These are phyloP conservation scores for Cancer borealis DNA, from an alignment of 2,888 invertebrate species.

Conservation along the genomic window DNA sequence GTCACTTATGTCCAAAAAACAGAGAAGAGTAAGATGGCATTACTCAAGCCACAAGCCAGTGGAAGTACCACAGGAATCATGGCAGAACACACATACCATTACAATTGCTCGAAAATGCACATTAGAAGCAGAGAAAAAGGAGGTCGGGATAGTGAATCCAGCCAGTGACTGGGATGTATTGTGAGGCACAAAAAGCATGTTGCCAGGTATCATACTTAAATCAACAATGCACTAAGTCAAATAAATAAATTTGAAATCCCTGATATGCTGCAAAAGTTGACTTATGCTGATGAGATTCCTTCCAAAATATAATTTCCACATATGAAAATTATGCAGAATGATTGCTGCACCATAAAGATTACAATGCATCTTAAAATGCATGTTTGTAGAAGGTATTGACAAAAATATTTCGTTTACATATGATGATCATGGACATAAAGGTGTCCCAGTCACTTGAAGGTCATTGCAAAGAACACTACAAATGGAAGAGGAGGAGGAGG, in stretches of 20 bases:
- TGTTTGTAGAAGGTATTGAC: not conserved
- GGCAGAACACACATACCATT: not conserved
- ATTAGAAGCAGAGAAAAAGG: slow-evolving; percentile 12
- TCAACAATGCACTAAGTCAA: not conserved
- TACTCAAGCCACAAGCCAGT: slow-evolving; percentile 26
- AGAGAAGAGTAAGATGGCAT: slow-evolving; percentile 31
- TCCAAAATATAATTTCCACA: slow-evolving; percentile 15
- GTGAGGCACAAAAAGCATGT: not conserved
- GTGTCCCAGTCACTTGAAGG: slow-evolving; percentile 51
- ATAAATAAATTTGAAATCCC: not conserved
- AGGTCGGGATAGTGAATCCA: not conserved
- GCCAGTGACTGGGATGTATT: slow-evolving; percentile 22
- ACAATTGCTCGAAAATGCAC: slow-evolving; percentile 29
- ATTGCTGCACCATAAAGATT: not conserved
- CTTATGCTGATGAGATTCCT: not conserved
- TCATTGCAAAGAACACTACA: not conserved
- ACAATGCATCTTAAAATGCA: not conserved
- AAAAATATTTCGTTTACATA: not conserved
- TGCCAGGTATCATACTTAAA: not conserved
- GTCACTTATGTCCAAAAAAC: slow-evolving; percentile 15
- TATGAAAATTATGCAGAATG: not conserved
- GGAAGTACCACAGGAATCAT: slow-evolving; percentile 4
- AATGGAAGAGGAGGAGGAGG: no score
- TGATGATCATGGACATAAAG: not conserved
- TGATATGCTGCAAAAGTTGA: not conserved